phyloP scores from a whole-genome alignment of 2,797 vertebrate genomes.

The Lagodon rhomboides region DNA sequence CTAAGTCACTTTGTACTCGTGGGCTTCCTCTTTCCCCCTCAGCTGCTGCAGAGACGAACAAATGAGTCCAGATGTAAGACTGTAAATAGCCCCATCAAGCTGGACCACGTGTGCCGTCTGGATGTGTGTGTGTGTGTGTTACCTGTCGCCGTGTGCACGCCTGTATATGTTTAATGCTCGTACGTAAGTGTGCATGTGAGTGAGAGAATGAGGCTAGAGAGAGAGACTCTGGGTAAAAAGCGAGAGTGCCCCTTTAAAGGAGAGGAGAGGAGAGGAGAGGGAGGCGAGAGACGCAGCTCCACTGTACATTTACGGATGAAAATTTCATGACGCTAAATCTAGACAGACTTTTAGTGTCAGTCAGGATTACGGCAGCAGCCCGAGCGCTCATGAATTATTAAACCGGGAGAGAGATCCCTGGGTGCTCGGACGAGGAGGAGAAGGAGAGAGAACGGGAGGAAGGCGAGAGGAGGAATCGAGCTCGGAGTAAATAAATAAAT shows the following conservation, averaged over 20 bases:
- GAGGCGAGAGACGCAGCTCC: constrained; percentile 53
- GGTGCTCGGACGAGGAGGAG: constrained; percentile 55
- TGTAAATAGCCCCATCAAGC: constrained; percentile 61
- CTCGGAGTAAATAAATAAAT: constrained; percentile 76
- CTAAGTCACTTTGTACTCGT: constrained; percentile 49
- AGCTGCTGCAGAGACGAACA: constrained; percentile 52
- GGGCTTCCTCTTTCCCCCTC: constrained; percentile 29
- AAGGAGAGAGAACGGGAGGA: constrained; percentile 29
- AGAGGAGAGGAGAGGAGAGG: constrained; percentile 32
- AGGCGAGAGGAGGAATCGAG: constrained; percentile 43
- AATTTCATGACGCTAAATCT: constrained; percentile 90
- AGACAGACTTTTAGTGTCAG: constrained; percentile 91
- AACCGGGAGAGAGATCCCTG: constrained; percentile 77
- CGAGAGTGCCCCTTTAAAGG: constrained; percentile 59
- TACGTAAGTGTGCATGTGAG: constrained; percentile 38
- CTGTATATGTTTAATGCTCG: constrained; percentile 30
- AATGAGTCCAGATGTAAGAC: constrained; percentile 68
- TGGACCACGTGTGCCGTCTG: constrained; percentile 10
- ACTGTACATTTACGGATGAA: constrained; percentile 84
- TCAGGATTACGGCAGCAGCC: constrained; percentile 86
- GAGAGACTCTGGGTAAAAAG: constrained; percentile 59
- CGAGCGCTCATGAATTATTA: constrained; percentile 86
- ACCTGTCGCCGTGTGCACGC: constrained; percentile 43
- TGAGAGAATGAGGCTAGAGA: constrained; percentile 47
- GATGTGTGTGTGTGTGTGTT: constrained; percentile 14